phyloP scores from a whole-genome alignment of 1,140 invertebrate genomes.

The Drosophila nikananu region DNA sequence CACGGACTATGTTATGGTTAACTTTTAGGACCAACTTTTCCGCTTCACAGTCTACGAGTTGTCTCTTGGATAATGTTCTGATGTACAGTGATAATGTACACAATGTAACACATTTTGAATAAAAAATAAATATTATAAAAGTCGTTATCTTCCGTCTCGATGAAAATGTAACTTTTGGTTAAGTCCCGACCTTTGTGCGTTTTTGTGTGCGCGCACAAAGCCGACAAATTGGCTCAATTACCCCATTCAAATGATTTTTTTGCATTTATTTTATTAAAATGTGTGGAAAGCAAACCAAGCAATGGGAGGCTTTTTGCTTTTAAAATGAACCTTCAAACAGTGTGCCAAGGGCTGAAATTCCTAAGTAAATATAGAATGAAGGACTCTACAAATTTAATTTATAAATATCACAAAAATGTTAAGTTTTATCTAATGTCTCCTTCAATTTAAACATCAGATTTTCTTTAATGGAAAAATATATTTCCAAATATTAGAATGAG shows the following conservation, averaged over 20 bases:
- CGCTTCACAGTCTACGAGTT: neutral
- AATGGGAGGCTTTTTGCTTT: slow-evolving; percentile 42
- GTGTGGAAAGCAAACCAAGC: slow-evolving; percentile 75
- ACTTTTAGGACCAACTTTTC: slow-evolving; percentile 60
- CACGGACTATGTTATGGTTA: slow-evolving; percentile 89
- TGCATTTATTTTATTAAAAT: slow-evolving; percentile 84
- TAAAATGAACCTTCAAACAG: slow-evolving; percentile 42
- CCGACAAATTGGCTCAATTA: slow-evolving; percentile 84
- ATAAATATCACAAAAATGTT: neutral
- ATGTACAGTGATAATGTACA: too few species aligned
- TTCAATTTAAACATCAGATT: neutral
- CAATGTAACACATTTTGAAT: slow-evolving; percentile 24
- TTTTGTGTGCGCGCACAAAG: slow-evolving; percentile 23
- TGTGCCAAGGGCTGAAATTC: slow-evolving; percentile 9
- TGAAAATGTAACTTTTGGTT: slow-evolving; percentile 40
- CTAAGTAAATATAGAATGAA: neutral
- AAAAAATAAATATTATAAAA: slow-evolving; percentile 30
- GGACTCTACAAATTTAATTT: neutral
- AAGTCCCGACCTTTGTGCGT: slow-evolving; percentile 55
- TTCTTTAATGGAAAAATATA: neutral
- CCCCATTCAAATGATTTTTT: slow-evolving; percentile 78
- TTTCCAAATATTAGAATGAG: neutral
- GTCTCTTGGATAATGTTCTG: neutral
- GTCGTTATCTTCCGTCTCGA: slow-evolving; percentile 26
- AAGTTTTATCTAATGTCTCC: neutral